Conservation (phyloP, 35 echinoderm and acorn worm genomes). For the Lytechinus pictus region DNA sequence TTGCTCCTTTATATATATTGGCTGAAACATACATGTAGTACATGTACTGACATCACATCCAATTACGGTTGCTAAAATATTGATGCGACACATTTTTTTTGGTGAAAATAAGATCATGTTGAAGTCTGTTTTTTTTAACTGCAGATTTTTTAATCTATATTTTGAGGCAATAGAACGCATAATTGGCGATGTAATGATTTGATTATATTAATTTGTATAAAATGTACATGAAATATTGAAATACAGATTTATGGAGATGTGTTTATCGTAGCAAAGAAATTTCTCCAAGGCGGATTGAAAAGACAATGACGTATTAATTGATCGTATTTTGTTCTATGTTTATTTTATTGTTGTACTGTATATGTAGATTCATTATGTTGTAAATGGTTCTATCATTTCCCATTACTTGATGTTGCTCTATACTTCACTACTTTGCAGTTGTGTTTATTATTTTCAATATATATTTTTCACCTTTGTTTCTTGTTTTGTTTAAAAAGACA, state of each 20-base stretch:
- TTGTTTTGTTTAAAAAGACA: background rate
- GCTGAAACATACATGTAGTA: background rate
- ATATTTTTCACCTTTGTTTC: background rate
- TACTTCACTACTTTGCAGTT: background rate
- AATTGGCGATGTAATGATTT: conserved; percentile 2
- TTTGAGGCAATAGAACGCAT: background rate
- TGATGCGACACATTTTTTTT: background rate
- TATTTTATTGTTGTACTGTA: background rate
- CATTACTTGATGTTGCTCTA: background rate
- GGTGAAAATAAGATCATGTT: background rate
- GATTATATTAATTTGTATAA: conserved; percentile 4
- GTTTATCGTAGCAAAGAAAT: background rate
- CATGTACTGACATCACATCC: background rate
- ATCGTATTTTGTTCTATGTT: background rate
- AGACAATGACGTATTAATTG: background rate
- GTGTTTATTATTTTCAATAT: background rate
- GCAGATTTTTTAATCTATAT: background rate
- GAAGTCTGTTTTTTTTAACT: background rate
- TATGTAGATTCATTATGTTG: background rate
- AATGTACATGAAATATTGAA: conserved; percentile 1
- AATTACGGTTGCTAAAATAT: background rate
- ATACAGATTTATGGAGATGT: background rate
- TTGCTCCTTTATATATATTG: background rate
- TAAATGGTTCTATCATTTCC: background rate
- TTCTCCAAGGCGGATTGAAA: background rate